These are phyloP conservation scores for Colletes gigas DNA, from an alignment of 1,140 invertebrate species.

Conservation along the genomic window DNA sequence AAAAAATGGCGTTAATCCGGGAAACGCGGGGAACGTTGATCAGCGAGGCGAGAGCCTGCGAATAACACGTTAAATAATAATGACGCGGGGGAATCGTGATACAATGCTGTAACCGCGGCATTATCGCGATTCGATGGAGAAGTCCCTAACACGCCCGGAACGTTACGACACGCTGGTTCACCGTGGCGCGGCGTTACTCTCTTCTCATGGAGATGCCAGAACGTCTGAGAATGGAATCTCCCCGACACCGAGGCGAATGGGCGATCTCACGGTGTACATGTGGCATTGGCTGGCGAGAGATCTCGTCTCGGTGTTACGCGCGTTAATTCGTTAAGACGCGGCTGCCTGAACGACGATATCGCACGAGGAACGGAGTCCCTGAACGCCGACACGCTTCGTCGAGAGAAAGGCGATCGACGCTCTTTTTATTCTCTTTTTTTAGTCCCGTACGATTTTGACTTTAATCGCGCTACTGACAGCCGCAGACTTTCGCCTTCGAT, in stretches of 20 bases:
- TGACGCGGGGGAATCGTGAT: neutral
- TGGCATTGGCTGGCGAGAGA: conserved; percentile 21
- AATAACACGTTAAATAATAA: conserved; percentile 13
- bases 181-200: neutral
- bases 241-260: neutral
- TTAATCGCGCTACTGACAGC: too few relatives aligned
- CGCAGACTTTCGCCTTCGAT: too few relatives aligned
- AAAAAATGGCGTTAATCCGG: too few relatives aligned
- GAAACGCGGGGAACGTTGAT: too few relatives aligned
- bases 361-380: conserved; percentile 14
- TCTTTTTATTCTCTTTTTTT: too few relatives aligned
- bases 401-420: conserved; percentile 27
- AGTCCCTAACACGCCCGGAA: neutral
- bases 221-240: conserved; percentile 34
- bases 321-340: conserved; percentile 22
- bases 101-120: neutral
- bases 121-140: neutral
- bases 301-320: conserved; percentile 8
- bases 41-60: too few relatives aligned
- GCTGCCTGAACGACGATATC: neutral
- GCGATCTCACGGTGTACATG: conserved; percentile 10
- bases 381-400: neutral
- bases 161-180: conserved; percentile 23
- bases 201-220: neutral
- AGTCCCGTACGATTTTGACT: too few relatives aligned